Conservation (phyloP, 2,888 invertebrate genomes). For the Amphimallon solstitiale region DNA sequence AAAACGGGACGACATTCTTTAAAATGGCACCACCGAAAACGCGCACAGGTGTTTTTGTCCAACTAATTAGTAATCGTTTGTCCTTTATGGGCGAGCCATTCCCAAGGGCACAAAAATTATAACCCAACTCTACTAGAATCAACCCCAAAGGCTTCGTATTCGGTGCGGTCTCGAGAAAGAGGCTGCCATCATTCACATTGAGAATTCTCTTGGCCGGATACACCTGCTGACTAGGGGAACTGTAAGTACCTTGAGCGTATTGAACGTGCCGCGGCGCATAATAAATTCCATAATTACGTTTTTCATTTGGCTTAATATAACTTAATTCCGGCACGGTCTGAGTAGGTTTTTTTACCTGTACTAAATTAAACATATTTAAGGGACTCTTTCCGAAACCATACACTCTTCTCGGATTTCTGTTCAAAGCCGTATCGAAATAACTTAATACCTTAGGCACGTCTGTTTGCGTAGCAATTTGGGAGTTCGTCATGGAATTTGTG, state of each 20-base stretch:
- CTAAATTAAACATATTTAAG: conserved; percentile 40
- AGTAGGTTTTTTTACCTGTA: conserved; percentile 11
- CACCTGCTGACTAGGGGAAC: conserved; percentile 16
- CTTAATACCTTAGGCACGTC: conserved; percentile 48
- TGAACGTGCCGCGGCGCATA: conserved; percentile 7
- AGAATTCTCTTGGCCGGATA: conserved; percentile 21
- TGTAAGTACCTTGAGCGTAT: not conserved
- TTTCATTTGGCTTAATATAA: conserved; percentile 2
- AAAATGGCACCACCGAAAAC: conserved; percentile 75
- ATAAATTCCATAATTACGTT: conserved; percentile 4
- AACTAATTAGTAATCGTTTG: conserved; percentile 68
- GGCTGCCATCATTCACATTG: conserved; percentile 23
- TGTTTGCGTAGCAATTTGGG: not conserved
- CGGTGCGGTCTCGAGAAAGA: conserved; percentile 35
- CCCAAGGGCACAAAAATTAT: conserved; percentile 62
- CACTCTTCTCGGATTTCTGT: conserved; percentile 46
- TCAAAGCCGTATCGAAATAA: conserved; percentile 47
- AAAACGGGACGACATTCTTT: conserved; percentile 69
- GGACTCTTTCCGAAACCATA: conserved; percentile 43
- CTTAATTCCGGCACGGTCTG: not conserved
- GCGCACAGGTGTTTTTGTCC: conserved; percentile 73
- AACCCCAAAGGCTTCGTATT: conserved; percentile 60
- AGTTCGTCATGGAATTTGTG: not conserved
- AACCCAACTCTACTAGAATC: conserved; percentile 63
- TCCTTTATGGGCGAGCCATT: conserved; percentile 65